Conservation (phyloP, 2,797 vertebrate genomes). For the Babyrousa celebensis region DNA sequence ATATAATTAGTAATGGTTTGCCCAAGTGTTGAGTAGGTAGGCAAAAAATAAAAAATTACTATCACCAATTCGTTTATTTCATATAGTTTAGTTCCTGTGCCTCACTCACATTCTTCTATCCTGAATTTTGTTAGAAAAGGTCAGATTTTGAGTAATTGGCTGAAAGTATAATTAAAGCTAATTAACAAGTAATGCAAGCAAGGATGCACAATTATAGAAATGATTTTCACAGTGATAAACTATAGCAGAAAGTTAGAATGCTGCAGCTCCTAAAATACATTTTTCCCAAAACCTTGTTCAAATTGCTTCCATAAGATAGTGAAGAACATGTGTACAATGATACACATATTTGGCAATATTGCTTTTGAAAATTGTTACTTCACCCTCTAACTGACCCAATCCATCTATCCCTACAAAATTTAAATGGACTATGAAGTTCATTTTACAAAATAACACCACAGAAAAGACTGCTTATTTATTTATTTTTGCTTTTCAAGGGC, state of each 20-base stretch:
- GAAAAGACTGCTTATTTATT: neutral
- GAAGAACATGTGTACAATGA: conserved; percentile 53
- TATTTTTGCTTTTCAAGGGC: neutral
- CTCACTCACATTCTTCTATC: conserved; percentile 81
- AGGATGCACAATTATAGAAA: conserved; percentile 83
- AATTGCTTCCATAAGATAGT: conserved; percentile 64
- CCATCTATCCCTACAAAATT: conserved; percentile 16
- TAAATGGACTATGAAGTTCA: conserved; percentile 46
- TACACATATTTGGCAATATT: conserved; percentile 26
- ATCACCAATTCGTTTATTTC: conserved; percentile 68
- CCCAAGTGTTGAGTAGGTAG: conserved; percentile 85
- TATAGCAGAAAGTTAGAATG: conserved; percentile 76
- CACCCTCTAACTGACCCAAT: neutral
- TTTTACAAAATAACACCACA: conserved; percentile 38
- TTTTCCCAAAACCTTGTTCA: conserved; percentile 57
- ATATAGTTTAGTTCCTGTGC: conserved; percentile 66
- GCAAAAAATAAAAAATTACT: conserved; percentile 72
- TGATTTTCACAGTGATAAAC: conserved; percentile 85
- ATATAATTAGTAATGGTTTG: conserved; percentile 90
- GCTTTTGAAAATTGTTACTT: conserved; percentile 50
- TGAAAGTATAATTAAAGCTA: conserved; percentile 88
- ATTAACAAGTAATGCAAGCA: conserved; percentile 87
- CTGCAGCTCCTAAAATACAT: conserved; percentile 68
- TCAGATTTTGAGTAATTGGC: conserved; percentile 89
- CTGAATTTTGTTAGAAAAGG: conserved; percentile 87